Conservation (phyloP, 2,113 vertebrate genomes). For the Thinocorus orbignyianus region DNA sequence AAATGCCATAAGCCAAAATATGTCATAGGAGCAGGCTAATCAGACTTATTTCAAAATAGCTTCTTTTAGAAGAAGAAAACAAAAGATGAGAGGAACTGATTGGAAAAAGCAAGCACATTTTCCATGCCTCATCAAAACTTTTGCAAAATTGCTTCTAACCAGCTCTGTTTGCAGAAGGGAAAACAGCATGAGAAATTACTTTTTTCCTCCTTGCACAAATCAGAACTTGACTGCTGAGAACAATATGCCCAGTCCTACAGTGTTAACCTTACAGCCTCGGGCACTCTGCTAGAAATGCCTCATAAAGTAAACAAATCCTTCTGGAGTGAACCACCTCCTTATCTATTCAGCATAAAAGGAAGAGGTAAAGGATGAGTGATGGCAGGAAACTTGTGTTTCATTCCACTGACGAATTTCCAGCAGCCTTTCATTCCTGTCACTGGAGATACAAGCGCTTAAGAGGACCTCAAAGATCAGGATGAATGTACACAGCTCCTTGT, state of each 20-base stretch:
- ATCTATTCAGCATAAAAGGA: neutral
- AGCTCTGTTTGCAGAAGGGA: neutral
- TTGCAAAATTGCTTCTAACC: neutral
- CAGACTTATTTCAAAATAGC: neutral
- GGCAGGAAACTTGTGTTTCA: conserved; percentile 28
- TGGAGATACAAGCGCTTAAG: neutral
- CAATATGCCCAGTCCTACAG: neutral
- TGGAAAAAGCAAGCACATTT: neutral
- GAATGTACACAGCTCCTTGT: neutral
- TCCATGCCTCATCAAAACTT: neutral
- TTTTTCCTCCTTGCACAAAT: conserved; percentile 26
- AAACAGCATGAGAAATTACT: neutral
- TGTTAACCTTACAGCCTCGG: neutral
- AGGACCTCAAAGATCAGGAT: neutral
- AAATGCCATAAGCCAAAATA: neutral
- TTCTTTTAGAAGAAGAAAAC: neutral
- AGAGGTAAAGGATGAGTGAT: neutral
- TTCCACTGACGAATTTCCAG: conserved; percentile 5
- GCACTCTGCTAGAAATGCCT: neutral
- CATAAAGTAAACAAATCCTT: neutral
- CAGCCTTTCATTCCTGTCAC: neutral
- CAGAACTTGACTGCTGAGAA: neutral
- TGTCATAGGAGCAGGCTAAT: neutral
- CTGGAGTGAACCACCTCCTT: neutral
- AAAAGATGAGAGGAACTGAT: neutral